A percentile compares a stretch with the other conserved stretches of the same genome.
phyloP scores from a whole-genome alignment of 2,113 vertebrate genomes.

The Peromyscus leucopus region DNA sequence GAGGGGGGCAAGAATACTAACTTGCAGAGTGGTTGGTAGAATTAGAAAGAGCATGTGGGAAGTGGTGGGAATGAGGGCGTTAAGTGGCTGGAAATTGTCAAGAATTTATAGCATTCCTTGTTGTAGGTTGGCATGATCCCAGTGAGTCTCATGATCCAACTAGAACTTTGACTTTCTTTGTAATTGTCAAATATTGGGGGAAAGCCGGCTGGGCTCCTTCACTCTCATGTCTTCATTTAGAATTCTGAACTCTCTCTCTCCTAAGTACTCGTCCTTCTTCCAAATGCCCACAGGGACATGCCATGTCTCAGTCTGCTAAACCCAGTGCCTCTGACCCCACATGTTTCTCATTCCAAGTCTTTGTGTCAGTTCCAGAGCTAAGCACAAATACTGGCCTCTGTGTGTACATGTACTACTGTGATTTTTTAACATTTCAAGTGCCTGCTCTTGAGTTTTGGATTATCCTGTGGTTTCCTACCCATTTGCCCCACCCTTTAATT shows the following conservation, averaged over 20 bases:
- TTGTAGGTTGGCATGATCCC: neutral
- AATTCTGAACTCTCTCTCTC: neutral
- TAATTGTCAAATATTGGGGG: neutral
- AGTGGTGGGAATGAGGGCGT: neutral
- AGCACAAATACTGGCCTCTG: conserved; percentile 5
- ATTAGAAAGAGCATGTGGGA: neutral
- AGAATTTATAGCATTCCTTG: neutral
- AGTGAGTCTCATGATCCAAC: neutral
- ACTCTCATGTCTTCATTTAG: neutral
- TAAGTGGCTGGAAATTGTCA: neutral
- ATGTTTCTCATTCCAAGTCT: conserved; percentile 55
- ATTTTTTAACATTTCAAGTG: conserved; percentile 43
- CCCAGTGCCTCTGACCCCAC: conserved; percentile 27
- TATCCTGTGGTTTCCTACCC: conserved; percentile 61
- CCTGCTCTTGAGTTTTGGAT: conserved; percentile 54
- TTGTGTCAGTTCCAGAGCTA: conserved; percentile 66
- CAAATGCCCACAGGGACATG: neutral
- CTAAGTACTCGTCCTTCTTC: neutral
- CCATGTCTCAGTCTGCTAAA: conserved; percentile 31
- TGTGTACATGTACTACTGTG: neutral
- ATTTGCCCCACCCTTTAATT: conserved; percentile 55
- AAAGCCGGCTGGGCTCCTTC: neutral
- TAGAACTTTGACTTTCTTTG: neutral
- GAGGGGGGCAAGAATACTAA: no score
- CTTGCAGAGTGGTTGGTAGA: neutral